These are phyloP conservation scores for Eupeodes latifasciatus DNA, from an alignment of 2,888 invertebrate species.

Conservation along the genomic window DNA sequence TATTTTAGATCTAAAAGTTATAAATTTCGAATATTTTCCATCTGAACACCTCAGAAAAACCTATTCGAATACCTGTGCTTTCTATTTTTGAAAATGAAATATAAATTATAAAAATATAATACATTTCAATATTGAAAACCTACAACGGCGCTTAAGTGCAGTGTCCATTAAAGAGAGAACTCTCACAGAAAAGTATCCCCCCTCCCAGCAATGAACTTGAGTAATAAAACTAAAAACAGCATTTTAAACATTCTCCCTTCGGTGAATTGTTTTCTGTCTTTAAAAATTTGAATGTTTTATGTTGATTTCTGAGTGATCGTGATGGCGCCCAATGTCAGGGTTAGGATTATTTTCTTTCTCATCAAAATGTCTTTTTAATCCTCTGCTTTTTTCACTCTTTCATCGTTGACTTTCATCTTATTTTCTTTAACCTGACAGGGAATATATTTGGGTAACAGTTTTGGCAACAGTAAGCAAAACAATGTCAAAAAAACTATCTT, in stretches of 20 bases:
- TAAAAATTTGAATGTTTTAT: not conserved
- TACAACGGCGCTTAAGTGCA: conserved; percentile 58
- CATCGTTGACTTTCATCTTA: not conserved
- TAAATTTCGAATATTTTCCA: conserved; percentile 51
- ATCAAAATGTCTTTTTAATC: conserved; percentile 17
- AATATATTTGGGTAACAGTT: conserved; percentile 34
- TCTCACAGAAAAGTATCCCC: not conserved
- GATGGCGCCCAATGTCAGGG: conserved; percentile 59
- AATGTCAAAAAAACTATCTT: conserved; percentile 38
- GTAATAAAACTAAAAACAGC: no score
- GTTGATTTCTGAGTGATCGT: conserved; percentile 30
- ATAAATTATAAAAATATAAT: not conserved
- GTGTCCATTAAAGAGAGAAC: not conserved
- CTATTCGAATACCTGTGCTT: conserved; percentile 56
- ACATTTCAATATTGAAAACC: conserved; percentile 30
- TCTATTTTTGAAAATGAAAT: conserved; percentile 47
- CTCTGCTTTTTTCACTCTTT: conserved; percentile 13
- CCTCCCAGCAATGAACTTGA: not conserved
- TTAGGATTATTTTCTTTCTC: not conserved
- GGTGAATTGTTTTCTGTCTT: not conserved
- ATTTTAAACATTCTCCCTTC: not conserved
- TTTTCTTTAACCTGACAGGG: conserved; percentile 45
- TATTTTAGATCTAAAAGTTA: conserved; percentile 50
- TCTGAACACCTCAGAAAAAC: conserved; percentile 36
- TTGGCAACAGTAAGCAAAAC: conserved; percentile 64